Percentiles rank a stretch among this genome's conserved stretches.
Evolutionary conservation across 1,140 invertebrate genomes (phyloP).

Genomic region (Pachyrhynchus sulphureomaculatus): DNA sequence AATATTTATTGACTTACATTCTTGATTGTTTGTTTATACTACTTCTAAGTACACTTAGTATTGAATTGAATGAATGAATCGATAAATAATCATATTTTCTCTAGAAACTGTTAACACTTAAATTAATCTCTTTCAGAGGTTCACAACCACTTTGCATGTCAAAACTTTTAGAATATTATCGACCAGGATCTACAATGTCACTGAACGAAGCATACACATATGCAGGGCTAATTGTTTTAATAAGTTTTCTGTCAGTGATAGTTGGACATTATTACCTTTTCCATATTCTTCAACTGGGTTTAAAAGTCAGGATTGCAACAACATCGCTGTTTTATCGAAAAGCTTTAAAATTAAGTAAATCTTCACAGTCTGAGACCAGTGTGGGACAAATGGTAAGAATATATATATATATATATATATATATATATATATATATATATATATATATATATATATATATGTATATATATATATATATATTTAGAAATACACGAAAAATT

Average conservation of each 20-base stretch:
- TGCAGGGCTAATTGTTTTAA: conserved; percentile 68
- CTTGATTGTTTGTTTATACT: no score
- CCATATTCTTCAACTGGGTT: conserved; percentile 66
- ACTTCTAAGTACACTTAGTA: no score
- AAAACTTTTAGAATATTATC: conserved; percentile 27
- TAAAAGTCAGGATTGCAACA: conserved; percentile 77
- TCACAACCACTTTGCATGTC: conserved; percentile 21
- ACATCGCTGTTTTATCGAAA: conserved; percentile 82
- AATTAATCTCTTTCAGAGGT: conserved; percentile 1
- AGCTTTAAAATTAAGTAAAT: conserved; percentile 60
- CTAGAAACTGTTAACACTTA: no score
- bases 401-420: conserved; percentile 14
- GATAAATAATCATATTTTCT: neutral
- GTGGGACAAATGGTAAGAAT: conserved; percentile 83
- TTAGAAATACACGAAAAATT: no score
- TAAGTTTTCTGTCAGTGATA: conserved; percentile 62
- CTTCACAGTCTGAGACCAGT: conserved; percentile 71
- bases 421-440: no score
- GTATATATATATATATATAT: no score
- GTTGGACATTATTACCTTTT: conserved; percentile 79
- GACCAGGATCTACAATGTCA: conserved; percentile 7
- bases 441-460: no score
- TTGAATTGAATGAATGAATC: neutral
- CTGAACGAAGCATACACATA: conserved; percentile 64
- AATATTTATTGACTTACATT: no score